phyloP scores from a whole-genome alignment of 2,888 invertebrate species.

The Trissolcus brochymenae region DNA sequence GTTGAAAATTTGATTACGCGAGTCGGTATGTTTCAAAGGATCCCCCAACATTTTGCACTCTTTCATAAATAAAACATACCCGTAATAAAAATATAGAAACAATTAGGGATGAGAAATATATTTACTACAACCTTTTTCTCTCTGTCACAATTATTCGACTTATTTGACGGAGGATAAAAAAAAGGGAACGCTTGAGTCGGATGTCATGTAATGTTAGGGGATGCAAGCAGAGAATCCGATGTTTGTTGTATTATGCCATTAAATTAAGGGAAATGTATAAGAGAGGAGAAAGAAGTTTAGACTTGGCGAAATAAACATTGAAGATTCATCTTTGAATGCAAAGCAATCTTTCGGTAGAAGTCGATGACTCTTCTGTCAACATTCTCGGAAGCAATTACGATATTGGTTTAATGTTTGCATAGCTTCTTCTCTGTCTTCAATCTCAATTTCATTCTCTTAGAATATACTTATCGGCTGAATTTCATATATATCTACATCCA shows the following conservation, averaged over 20 bases:
- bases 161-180: too few relatives aligned
- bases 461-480: conserved; percentile 13
- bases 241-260: conserved; percentile 42
- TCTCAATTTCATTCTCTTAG: conserved; percentile 52
- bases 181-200: conserved; percentile 3
- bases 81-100: conserved; percentile 47
- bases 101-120: conserved; percentile 7
- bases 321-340: conserved; percentile 54
- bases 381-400: conserved; percentile 70
- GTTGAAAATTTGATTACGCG: conserved; percentile 71
- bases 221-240: conserved; percentile 15
- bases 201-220: conserved; percentile 27
- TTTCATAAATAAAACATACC: conserved; percentile 65
- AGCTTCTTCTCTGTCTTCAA: conserved; percentile 59
- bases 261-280: conserved; percentile 27
- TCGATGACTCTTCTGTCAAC: conserved; percentile 65
- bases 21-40: conserved; percentile 67
- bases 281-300: conserved; percentile 29
- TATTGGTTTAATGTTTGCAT: conserved; percentile 70
- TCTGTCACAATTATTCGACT: too few relatives aligned
- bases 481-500: neutral
- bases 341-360: conserved; percentile 60
- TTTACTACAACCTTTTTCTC: too few relatives aligned
- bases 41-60: conserved; percentile 58
- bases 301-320: conserved; percentile 48